Evolutionary conservation across 2,888 invertebrate genomes (phyloP).

Genomic region (Pocota personata): DNA sequence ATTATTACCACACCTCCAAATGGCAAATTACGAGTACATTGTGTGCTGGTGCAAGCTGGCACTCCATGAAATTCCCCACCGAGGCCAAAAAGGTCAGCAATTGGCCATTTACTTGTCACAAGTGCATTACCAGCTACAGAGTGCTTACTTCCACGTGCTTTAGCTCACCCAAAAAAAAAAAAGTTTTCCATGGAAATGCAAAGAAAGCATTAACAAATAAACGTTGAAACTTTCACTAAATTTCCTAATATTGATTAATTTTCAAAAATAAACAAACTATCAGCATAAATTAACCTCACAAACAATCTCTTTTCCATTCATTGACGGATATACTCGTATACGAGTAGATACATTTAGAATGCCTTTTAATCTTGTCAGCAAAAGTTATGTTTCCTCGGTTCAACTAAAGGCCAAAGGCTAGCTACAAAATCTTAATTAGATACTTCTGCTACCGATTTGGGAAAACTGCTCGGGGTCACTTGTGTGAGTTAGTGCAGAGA

Average conservation of each 20-base stretch:
- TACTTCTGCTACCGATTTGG: conserved; percentile 17
- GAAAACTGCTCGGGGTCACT: conserved; percentile 5
- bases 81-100: conserved; percentile 63
- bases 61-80: conserved; percentile 58
- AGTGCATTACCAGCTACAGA: neutral
- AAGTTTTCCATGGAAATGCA: neutral
- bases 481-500: conserved; percentile 1
- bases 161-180: neutral
- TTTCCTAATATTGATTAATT: neutral
- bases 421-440: conserved; percentile 46
- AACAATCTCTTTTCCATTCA: conserved; percentile 11
- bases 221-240: conserved; percentile 10
- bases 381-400: neutral
- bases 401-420: neutral
- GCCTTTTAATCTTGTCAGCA: neutral
- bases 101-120: conserved; percentile 62
- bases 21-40: conserved; percentile 45
- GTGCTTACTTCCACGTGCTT: conserved; percentile 17
- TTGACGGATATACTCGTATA: neutral
- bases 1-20: conserved; percentile 60
- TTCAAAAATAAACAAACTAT: neutral
- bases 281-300: conserved; percentile 20
- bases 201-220: neutral
- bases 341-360: neutral
- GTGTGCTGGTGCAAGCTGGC: conserved; percentile 37